phyloP scores from a whole-genome alignment of 2,797 vertebrate species.

The Enteromius afrohamiltoni region DNA sequence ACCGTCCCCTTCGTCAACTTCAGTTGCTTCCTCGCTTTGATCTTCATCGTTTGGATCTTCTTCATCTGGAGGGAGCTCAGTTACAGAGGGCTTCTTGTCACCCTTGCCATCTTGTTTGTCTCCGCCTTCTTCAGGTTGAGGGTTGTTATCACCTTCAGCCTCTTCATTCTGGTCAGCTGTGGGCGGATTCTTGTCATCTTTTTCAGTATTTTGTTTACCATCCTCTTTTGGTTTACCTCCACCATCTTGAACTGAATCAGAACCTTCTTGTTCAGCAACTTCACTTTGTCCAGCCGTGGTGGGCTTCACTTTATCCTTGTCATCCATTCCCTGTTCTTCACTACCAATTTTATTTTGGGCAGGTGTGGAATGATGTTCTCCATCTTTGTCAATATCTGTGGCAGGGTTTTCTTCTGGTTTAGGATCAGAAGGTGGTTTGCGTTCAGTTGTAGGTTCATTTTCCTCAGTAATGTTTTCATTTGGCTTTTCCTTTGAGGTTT shows the following conservation, averaged over 20 bases:
- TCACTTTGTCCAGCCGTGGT: not conserved
- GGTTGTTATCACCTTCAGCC: too few species aligned
- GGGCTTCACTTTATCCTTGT: too few species aligned
- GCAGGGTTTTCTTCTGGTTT: too few species aligned
- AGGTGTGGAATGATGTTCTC: too few species aligned
- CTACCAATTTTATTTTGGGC: fast-evolving
- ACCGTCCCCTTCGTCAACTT: too few species aligned
- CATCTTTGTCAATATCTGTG: fast-evolving
- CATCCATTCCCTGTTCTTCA: not conserved
- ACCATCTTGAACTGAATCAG: too few species aligned
- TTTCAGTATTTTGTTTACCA: not conserved
- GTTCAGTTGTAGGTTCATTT: fast-evolving
- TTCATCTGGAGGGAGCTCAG: not conserved
- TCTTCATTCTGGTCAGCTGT: not conserved
- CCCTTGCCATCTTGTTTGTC: not conserved
- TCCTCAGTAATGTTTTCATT: fast-evolving
- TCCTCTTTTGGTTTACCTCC: fast-evolving
- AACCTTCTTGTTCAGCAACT: not conserved
- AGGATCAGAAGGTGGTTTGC: too few species aligned
- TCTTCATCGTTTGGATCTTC: not conserved
- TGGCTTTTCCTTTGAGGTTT: fast-evolving
- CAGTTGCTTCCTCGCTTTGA: too few species aligned
- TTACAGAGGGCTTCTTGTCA: not conserved
- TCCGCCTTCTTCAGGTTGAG: too few species aligned
- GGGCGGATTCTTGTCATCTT: not conserved